Percentiles rank a stretch among this genome's conserved stretches.
These are phyloP conservation scores for Tiaroga cobitis DNA, from an alignment of 2,797 vertebrate genomes.

Conservation along the genomic window DNA sequence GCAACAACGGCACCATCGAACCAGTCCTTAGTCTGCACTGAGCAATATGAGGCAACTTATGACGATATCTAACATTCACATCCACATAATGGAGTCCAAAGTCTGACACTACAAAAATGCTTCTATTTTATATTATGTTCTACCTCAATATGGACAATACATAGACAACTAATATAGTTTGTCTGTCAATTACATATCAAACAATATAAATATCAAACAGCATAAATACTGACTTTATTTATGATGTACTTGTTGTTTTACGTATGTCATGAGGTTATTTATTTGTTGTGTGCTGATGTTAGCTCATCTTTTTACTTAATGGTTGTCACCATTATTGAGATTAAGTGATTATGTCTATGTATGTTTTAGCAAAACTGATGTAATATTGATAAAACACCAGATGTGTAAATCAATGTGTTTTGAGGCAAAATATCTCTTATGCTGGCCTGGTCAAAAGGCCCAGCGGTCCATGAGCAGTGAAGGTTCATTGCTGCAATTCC, in stretches of 20 bases:
- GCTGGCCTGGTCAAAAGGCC: slow-evolving; percentile 17
- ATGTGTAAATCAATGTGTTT: background rate
- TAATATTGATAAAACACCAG: background rate
- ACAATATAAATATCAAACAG: too few species aligned
- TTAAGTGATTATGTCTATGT: background rate
- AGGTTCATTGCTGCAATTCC: slow-evolving; percentile 67
- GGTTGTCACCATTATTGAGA: background rate
- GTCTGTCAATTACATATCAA: background rate
- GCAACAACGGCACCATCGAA: background rate
- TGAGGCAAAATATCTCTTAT: slow-evolving; percentile 36
- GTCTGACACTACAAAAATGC: background rate
- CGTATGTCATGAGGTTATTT: background rate
- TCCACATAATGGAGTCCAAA: background rate
- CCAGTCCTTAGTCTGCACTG: too few species aligned
- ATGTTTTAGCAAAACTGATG: background rate
- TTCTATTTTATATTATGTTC: background rate
- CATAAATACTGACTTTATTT: background rate
- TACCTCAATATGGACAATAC: background rate
- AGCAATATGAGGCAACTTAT: background rate
- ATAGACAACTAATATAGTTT: background rate
- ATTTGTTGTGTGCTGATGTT: background rate
- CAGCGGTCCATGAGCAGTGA: slow-evolving; percentile 24
- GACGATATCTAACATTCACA: background rate
- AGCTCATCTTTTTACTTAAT: background rate
- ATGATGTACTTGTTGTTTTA: background rate